Evolutionary conservation across 2,888 invertebrate genomes (phyloP), one percentile per base, ranked within the genome.

Genomic region (Pammene aurita): DNA sequence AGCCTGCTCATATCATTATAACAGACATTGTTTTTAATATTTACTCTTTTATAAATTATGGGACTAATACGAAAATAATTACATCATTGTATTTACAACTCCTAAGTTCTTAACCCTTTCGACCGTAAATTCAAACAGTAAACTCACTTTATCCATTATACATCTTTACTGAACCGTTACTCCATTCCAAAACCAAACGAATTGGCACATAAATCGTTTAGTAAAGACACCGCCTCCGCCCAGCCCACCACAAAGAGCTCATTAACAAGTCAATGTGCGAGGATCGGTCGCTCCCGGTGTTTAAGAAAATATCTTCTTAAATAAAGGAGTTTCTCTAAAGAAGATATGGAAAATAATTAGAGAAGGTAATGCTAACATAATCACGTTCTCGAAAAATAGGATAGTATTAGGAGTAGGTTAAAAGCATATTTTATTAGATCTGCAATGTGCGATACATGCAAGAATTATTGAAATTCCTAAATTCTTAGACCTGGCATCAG

Each of bases 161-260:
- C 26, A n/a, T 38, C 44, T 66, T 44, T 26, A 52, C 44, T 61
- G 54, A 42, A 42, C 56, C 62, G 41, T 67, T 62, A 63, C 62
- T 48, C 61, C 56, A 63, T 50, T 62, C 42, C 46, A 54, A 60
- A 56, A 63, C 44, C 68, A 44, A 52, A 54, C 44, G 58, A 58
- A 58, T 57, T 42, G 63, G 57, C 52, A 68, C 56, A 68, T 68
- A 68, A 68, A 68, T 68, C 63, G 68, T 63, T 68, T 68, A 63
- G 50, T 11, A 56, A 58, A 57, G 63, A 58, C 63, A 64, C 56
- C 44, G 35, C 57, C 63, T 44, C 57, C 48, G 50, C 50, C n/a
- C 56, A 7, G 0, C 57, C n/a, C 11, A 42, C 62, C 67, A 68
- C 68, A 68, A 68, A 68, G 68, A 68, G 63, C 68, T 68, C 68